phyloP scores from a whole-genome alignment of 2,113 vertebrate genomes.

The Chloropsis hardwickii region DNA sequence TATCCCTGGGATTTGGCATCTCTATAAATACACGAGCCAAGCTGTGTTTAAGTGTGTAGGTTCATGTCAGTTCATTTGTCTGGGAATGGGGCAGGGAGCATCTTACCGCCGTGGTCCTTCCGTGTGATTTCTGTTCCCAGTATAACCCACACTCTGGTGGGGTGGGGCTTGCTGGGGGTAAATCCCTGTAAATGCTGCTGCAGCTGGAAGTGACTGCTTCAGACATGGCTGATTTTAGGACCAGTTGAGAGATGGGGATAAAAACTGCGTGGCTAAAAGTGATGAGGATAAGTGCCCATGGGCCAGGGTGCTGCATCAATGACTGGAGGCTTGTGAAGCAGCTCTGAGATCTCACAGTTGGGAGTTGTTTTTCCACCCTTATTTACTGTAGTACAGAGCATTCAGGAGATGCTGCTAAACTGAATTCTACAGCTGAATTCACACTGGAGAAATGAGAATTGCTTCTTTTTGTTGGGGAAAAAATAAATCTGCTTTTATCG shows the following conservation, averaged over 20 bases:
- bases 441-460: background rate
- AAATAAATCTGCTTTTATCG: background rate
- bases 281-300: rapidly evolving
- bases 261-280: background rate
- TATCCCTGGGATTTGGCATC: constrained; percentile 63
- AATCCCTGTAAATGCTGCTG: background rate
- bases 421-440: background rate
- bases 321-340: background rate
- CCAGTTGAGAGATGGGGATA: background rate
- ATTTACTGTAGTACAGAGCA: rapidly evolving
- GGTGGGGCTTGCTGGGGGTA: background rate
- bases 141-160: background rate
- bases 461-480: background rate
- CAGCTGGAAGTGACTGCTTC: background rate
- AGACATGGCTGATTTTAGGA: background rate
- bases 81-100: background rate
- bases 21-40: constrained; percentile 26
- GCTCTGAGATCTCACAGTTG: background rate
- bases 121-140: background rate
- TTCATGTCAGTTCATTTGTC: constrained; percentile 28
- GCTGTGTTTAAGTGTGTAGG: constrained; percentile 5
- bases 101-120: background rate
- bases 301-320: background rate
- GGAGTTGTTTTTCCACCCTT: background rate
- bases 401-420: background rate